Percentiles rank a stretch among this genome's conserved stretches.
Evolutionary conservation across 2,797 vertebrate genomes (phyloP).

Genomic region (Poecilia picta): DNA sequence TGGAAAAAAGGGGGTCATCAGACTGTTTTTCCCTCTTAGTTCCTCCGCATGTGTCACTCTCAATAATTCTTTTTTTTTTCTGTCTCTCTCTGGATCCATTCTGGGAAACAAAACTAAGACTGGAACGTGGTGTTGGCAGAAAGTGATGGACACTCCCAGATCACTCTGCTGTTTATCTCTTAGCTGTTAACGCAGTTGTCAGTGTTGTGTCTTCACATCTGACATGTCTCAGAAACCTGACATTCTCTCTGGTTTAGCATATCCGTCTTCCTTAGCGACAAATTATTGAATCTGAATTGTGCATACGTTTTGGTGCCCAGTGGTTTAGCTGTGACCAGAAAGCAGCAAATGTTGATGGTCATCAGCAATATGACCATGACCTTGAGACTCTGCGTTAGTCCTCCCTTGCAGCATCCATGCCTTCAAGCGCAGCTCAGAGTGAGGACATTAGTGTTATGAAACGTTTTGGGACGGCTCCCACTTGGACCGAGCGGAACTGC

Average conservation of each 20-base stretch:
- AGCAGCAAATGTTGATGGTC: background rate
- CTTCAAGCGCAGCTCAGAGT: background rate
- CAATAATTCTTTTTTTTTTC: conserved; percentile 47
- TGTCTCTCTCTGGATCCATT: conserved; percentile 48
- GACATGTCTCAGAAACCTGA: conserved; percentile 20
- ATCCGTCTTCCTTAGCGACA: background rate
- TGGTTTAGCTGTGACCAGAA: background rate
- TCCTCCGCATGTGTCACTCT: conserved; percentile 55
- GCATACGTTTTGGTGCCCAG: background rate
- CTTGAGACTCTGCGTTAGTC: conserved; percentile 6
- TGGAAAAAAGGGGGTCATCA: conserved; percentile 42
- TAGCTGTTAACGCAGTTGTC: conserved; percentile 39
- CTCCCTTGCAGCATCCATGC: conserved; percentile 7
- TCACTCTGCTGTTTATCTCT: conserved; percentile 59
- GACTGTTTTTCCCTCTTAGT: conserved; percentile 39
- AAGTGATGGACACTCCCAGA: conserved; percentile 54
- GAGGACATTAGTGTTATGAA: background rate
- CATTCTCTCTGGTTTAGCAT: background rate
- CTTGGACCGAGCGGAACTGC: background rate
- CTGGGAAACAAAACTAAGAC: conserved; percentile 53
- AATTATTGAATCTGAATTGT: background rate
- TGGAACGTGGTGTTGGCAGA: conserved; percentile 68
- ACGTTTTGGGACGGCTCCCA: conserved; percentile 1
- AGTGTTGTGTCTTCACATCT: conserved; percentile 30
- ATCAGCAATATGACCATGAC: background rate